phyloP scores from a whole-genome alignment of 2,113 vertebrate genomes.

The Dicentrarchus labrax region DNA sequence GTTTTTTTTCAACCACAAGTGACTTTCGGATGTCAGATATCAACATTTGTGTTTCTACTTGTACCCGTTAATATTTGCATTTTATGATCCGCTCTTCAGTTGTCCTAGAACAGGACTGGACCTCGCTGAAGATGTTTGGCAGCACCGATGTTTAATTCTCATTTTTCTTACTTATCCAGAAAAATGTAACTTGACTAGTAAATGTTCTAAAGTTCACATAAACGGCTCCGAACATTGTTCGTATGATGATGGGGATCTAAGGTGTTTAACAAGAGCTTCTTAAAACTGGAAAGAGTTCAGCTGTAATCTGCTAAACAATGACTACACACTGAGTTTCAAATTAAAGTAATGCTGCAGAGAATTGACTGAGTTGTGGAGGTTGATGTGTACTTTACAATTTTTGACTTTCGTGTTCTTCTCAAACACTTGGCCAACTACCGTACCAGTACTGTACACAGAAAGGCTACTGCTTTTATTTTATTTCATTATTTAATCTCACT shows the following conservation, averaged over 20 bases:
- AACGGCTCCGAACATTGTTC: not conserved
- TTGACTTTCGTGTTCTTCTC: not conserved
- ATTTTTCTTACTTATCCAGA: not conserved
- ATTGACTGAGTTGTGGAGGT: not conserved
- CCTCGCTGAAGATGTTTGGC: not conserved
- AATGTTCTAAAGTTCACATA: not conserved
- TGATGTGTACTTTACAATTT: not conserved
- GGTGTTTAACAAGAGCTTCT: not conserved
- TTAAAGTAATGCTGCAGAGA: not conserved
- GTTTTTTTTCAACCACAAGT: not conserved
- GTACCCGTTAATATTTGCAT: not conserved
- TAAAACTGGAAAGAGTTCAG: not conserved
- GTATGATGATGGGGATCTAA: not conserved
- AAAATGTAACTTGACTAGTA: no score
- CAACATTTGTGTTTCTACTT: not conserved
- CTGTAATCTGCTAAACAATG: not conserved
- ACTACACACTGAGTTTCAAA: not conserved
- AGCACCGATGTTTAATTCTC: not conserved
- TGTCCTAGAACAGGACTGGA: not conserved
- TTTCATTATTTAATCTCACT: constrained; percentile 10
- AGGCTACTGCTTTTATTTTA: constrained; percentile 26
- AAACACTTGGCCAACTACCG: not conserved
- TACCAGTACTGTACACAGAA: constrained; percentile 2
- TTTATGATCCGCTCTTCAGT: not conserved
- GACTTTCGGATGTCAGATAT: constrained; percentile 3